Evolutionary conservation across 2,113 vertebrate genomes (phyloP), one percentile per base, ranked within the genome.

Genomic region (Prionailurus bengalensis): DNA sequence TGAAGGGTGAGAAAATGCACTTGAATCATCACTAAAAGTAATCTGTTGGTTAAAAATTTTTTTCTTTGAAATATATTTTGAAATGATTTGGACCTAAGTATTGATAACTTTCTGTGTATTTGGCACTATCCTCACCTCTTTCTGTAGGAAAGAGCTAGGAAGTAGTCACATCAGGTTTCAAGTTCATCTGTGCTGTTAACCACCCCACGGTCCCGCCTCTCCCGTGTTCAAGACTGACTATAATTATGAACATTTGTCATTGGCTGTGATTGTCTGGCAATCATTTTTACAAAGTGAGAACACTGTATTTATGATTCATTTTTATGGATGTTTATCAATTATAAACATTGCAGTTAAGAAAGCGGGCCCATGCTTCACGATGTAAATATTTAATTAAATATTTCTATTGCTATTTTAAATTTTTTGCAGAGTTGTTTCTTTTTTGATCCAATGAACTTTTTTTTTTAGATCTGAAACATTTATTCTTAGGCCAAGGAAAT

Each of bases 241-340:
- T 91, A 21, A 58, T n/a, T 17, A 36, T 33, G 70, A 45, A 45
- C 81, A 73, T 36, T 29, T 61, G 25, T 55, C 73, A 45, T 25
- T 95, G 78, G 51, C 53, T 92, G 16, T 80, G 5, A 71, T 89
- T 92, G 78, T 45, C 15, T 78, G 51, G 83, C 71, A 66, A 45
- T 79, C 29, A 42, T 51, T 81, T 97, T 82, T 58, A 82, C 19
- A 74, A 65, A 96, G 25, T 16, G 13, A 95, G n/a, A 70, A 63
- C 7, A 27, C 51, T 85, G 76, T 74, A 74, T 7, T n/a, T 63
- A 71, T 13, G 45, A n/a, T 66, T 84, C 82, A 19, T n/a, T 81
- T 95, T 53, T 55, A 36, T 71, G 25, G 83, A 36, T 79, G 13
- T 68, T 76, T 88, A 90, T 81, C 33, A 31, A 0, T 68, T 53